These are phyloP conservation scores for Stenopsyche tienmushanensis DNA, from an alignment of 1,140 invertebrate genomes.

Conservation along the genomic window DNA sequence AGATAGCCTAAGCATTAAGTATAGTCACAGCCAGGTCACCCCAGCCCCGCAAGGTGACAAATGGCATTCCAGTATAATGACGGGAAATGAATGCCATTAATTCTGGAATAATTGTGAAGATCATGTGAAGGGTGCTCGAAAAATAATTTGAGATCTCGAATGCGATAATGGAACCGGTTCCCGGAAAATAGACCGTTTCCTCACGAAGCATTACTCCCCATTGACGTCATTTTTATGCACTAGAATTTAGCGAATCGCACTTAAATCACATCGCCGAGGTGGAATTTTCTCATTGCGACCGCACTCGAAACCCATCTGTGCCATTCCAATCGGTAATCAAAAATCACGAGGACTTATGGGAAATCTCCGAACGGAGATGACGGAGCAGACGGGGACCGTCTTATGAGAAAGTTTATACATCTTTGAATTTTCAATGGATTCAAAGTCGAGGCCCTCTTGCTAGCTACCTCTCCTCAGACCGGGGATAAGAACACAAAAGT, in stretches of 20 bases:
- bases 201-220: not conserved
- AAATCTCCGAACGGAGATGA: conserved; percentile 12
- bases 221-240: not conserved
- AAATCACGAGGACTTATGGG: not conserved
- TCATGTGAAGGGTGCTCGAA: conserved; percentile 28
- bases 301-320: not conserved
- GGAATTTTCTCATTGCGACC: not conserved
- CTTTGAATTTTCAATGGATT: conserved; percentile 27
- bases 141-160: conserved; percentile 30
- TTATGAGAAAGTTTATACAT: conserved; percentile 23
- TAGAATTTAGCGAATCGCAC: not conserved
- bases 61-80: conserved; percentile 37
- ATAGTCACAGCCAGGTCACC: not conserved
- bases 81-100: conserved; percentile 39
- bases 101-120: conserved; percentile 39
- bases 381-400: conserved; percentile 15
- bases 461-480: not conserved
- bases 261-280: too few relatives aligned
- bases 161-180: conserved; percentile 11
- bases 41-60: conserved; percentile 29
- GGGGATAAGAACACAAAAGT: not conserved
- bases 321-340: not conserved
- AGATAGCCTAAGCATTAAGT: not conserved
- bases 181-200: conserved; percentile 5
- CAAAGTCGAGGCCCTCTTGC: not conserved